A percentile compares a stretch with the other conserved stretches of the same genome.
These are phyloP conservation scores for Cephus pulcher DNA, from an alignment of 2,888 invertebrate genomes.

Conservation along the genomic window DNA sequence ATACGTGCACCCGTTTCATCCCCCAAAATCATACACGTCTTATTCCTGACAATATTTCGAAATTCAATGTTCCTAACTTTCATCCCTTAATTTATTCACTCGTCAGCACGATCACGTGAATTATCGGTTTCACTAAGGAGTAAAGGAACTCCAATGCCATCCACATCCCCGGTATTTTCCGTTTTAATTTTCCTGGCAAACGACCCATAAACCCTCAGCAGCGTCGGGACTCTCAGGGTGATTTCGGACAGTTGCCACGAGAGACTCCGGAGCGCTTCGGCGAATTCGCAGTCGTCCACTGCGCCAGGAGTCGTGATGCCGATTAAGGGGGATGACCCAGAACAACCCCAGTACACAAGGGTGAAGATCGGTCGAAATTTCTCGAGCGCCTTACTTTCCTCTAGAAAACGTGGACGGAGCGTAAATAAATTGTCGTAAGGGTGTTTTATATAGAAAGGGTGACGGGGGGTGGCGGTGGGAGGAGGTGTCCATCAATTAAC, in stretches of 20 bases:
- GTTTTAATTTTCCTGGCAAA: conserved; percentile 25
- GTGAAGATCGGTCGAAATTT: conserved; percentile 24
- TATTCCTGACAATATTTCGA: neutral
- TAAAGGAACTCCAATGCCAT: neutral
- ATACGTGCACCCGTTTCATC: neutral
- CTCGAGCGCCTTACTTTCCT: conserved; percentile 26
- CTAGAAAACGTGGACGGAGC: conserved; percentile 6
- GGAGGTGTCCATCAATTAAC: conserved; percentile 45
- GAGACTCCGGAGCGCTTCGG: conserved; percentile 6
- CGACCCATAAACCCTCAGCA: conserved; percentile 22
- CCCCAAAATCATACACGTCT: neutral
- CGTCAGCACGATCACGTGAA: neutral
- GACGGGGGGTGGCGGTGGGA: neutral
- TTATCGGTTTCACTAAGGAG: neutral
- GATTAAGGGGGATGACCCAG: conserved; percentile 21
- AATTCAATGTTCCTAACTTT: neutral
- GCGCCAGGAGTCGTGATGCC: neutral
- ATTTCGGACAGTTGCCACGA: conserved; percentile 6
- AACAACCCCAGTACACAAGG: conserved; percentile 26
- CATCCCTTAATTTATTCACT: neutral
- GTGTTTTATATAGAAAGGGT: neutral
- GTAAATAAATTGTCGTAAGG: conserved; percentile 6
- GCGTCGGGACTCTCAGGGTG: neutral
- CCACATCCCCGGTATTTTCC: neutral
- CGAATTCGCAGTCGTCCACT: neutral